Evolutionary conservation across 2,797 vertebrate species (phyloP).

Genomic region (Smutsia temminckii): DNA sequence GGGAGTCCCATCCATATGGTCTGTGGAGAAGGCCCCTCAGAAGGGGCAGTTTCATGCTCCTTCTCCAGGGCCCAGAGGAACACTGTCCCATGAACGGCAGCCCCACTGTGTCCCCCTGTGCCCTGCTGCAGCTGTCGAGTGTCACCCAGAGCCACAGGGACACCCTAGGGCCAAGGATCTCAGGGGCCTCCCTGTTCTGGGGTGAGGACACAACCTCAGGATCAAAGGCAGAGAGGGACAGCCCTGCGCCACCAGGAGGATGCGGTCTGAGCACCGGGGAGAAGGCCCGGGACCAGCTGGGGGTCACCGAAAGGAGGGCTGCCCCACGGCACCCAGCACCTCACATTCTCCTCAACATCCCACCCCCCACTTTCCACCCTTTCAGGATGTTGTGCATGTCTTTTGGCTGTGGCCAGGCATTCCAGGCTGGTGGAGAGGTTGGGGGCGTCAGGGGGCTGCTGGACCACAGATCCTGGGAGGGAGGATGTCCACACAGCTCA

Average conservation of each 20-base stretch:
- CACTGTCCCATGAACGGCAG: accelerated
- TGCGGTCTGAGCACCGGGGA: accelerated
- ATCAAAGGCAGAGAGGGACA: background rate
- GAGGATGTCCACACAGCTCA: accelerated
- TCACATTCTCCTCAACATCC: accelerated
- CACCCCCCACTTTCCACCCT: accelerated
- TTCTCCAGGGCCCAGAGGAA: too few relatives aligned
- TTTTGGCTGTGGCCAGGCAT: too few relatives aligned
- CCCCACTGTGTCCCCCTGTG: accelerated
- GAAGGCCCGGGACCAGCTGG: background rate
- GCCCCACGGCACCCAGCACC: background rate
- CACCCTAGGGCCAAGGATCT: too few relatives aligned
- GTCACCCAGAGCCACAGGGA: background rate
- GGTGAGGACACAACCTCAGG: background rate
- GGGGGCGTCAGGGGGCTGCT: accelerated
- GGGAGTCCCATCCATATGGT: accelerated
- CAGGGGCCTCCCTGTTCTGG: background rate
- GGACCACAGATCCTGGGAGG: background rate
- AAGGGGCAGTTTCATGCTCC: background rate
- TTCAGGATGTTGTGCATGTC: accelerated
- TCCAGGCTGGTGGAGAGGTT: accelerated
- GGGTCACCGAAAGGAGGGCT: accelerated
- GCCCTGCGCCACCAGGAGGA: accelerated
- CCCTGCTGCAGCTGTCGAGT: background rate
- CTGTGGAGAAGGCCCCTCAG: background rate